Conservation (phyloP, 2,113 vertebrate species). For the Crypturellus undulatus region DNA sequence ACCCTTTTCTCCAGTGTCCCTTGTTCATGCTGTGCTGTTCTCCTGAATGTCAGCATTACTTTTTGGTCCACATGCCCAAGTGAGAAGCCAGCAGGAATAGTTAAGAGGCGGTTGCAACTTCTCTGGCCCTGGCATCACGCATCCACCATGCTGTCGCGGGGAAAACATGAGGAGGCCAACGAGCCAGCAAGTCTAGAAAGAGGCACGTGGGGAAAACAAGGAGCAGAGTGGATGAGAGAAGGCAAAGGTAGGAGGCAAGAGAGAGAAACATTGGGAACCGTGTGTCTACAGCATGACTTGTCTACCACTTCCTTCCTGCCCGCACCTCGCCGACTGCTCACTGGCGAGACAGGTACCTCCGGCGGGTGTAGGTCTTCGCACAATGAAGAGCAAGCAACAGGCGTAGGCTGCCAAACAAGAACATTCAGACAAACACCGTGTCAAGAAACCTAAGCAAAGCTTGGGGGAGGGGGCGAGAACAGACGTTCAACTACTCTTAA, state of each 20-base stretch:
- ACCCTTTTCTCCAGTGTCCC: not conserved
- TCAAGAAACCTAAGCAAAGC: not conserved
- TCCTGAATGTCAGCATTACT: not conserved
- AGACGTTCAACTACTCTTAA: not conserved
- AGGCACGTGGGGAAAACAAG: not conserved
- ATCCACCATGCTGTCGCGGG: not conserved
- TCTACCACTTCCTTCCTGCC: conserved; percentile 3
- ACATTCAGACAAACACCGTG: not conserved
- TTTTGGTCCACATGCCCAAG: no score
- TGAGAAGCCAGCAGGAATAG: no score
- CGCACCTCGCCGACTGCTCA: not conserved
- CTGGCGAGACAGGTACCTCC: not conserved
- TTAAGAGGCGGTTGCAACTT: not conserved
- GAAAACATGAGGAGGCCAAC: not conserved
- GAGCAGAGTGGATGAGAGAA: not conserved
- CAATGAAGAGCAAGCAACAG: rapidly evolving
- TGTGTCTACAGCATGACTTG: not conserved
- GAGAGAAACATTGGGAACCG: not conserved
- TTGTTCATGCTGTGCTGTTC: no score
- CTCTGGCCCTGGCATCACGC: not conserved
- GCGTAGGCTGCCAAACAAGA: not conserved
- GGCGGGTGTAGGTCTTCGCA: not conserved
- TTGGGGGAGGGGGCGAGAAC: not conserved
- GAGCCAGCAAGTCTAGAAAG: no score
- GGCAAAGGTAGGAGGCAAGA: not conserved